These are phyloP conservation scores for Rhabdomys dilectus DNA, from an alignment of 2,113 vertebrate genomes.

Conservation along the genomic window DNA sequence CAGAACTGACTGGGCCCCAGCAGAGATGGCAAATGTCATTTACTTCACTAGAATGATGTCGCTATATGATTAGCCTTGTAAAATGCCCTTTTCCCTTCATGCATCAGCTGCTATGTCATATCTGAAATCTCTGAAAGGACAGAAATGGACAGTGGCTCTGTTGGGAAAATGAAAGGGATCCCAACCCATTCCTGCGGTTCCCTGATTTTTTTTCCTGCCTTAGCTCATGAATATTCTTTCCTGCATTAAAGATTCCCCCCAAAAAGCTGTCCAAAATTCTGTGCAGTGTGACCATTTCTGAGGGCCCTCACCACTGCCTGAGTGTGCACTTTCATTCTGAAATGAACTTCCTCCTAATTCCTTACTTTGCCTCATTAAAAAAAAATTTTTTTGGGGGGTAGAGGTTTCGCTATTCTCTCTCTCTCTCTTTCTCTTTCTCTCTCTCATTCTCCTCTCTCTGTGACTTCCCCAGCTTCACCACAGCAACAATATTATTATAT, in stretches of 20 bases:
- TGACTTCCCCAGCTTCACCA: background rate
- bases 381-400: background rate
- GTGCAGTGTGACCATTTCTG: background rate
- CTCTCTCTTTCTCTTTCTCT: background rate
- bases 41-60: background rate
- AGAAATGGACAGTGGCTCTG: background rate
- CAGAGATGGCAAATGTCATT: background rate
- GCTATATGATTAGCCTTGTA: background rate
- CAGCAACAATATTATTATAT: background rate
- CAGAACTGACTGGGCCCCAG: background rate
- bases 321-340: background rate
- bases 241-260: background rate
- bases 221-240: background rate
- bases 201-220: background rate
- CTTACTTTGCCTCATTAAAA: background rate
- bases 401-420: background rate
- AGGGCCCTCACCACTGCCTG: background rate
- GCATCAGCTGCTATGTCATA: background rate
- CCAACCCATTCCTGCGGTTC: background rate
- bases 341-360: background rate
- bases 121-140: background rate
- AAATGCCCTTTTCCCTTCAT: background rate
- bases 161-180: background rate
- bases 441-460: background rate
- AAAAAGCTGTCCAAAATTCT: background rate